phyloP scores from a whole-genome alignment of 2,888 invertebrate genomes.

The Tricholauxania praeusta region DNA sequence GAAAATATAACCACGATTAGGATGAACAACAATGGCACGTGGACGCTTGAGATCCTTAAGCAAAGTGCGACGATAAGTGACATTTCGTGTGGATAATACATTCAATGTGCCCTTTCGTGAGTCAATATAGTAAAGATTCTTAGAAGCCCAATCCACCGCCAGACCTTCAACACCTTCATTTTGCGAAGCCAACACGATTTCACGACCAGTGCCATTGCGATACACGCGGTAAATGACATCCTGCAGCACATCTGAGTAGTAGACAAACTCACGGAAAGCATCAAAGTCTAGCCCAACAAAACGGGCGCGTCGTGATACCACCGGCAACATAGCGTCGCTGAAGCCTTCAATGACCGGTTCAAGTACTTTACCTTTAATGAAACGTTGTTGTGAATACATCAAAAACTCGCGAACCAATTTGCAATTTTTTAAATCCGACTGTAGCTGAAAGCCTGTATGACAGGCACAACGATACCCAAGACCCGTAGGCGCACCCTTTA shows the following conservation, averaged over 20 bases:
- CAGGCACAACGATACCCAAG: slow-evolving; percentile 93
- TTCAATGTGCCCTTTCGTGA: slow-evolving; percentile 94
- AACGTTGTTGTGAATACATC: slow-evolving; percentile 95
- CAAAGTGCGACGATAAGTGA: slow-evolving; percentile 85
- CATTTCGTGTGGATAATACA: slow-evolving; percentile 88
- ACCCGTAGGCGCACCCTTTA: slow-evolving; percentile 74
- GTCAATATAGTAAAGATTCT: slow-evolving; percentile 95
- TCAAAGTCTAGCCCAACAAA: slow-evolving; percentile 97
- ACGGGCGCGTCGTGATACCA: slow-evolving; percentile 89
- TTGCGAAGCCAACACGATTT: slow-evolving; percentile 93
- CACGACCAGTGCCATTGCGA: slow-evolving; percentile 82
- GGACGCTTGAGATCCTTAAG: slow-evolving; percentile 91
- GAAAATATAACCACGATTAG: slow-evolving; percentile 93
- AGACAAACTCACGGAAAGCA: slow-evolving; percentile 89
- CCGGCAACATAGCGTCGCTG: slow-evolving; percentile 94
- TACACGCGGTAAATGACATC: slow-evolving; percentile 92
- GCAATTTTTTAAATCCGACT: slow-evolving; percentile 82
- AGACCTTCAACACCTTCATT: slow-evolving; percentile 97
- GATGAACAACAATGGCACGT: slow-evolving; percentile 96
- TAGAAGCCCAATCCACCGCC: slow-evolving; percentile 95
- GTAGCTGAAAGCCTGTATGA: slow-evolving; percentile 85
- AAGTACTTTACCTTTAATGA: slow-evolving; percentile 93
- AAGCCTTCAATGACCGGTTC: slow-evolving; percentile 91
- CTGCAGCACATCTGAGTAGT: slow-evolving; percentile 96
- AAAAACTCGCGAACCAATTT: slow-evolving; percentile 87